These are phyloP conservation scores for Phoebastria nigripes DNA, from an alignment of 2,797 vertebrate genomes.

Conservation along the genomic window DNA sequence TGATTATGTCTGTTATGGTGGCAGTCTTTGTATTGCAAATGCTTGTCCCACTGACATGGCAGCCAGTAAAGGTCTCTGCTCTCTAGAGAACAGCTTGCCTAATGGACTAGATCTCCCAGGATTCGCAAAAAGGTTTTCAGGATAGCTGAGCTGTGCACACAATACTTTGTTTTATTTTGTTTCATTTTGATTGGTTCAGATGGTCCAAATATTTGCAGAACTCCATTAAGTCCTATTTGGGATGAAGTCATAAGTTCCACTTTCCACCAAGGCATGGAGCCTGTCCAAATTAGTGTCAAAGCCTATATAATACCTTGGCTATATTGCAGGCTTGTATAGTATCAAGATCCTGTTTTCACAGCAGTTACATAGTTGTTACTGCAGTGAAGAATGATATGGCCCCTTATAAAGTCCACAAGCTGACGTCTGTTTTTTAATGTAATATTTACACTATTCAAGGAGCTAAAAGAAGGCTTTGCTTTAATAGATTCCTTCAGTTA, in stretches of 20 bases:
- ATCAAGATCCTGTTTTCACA: conserved; percentile 60
- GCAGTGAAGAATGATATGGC: conserved; percentile 55
- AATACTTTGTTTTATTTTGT: background rate
- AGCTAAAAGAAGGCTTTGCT: conserved; percentile 59
- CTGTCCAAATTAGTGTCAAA: conserved; percentile 58
- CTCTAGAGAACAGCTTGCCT: background rate
- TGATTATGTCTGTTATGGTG: background rate
- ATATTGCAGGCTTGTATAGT: conserved; percentile 42
- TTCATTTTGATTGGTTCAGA: conserved; percentile 39
- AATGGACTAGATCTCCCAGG: background rate
- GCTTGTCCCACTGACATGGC: background rate
- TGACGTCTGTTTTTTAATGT: conserved; percentile 62
- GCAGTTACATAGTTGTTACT: conserved; percentile 58
- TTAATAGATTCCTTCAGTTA: conserved; percentile 62
- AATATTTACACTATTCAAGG: conserved; percentile 65
- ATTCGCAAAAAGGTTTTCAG: background rate
- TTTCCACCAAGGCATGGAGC: conserved; percentile 34
- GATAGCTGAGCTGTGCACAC: background rate
- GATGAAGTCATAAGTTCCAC: conserved; percentile 46
- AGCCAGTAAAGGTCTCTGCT: background rate
- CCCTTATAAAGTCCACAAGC: conserved; percentile 50
- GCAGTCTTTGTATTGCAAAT: background rate
- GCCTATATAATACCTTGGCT: conserved; percentile 51
- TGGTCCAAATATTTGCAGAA: conserved; percentile 37
- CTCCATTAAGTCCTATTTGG: conserved; percentile 28